Evolutionary conservation across 2,797 vertebrate species (phyloP), one percentile per base, ranked within the genome.

Genomic region (Myiothlypis chrysogaster): DNA sequence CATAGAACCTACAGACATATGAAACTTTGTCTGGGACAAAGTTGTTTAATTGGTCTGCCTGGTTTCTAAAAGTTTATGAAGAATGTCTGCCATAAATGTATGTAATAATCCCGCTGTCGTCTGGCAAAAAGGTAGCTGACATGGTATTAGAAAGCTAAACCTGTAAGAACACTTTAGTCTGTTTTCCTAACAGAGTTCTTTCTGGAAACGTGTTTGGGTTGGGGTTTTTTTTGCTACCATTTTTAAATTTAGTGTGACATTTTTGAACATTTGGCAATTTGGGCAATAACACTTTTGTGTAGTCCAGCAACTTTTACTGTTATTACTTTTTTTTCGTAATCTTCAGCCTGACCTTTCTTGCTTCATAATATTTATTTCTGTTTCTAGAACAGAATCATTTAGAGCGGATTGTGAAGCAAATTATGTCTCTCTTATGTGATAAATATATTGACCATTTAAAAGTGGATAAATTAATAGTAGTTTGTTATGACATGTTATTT

Each of bases 331-430:
- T 18, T 90, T 92, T 63, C 19, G 5, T 92, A 35, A 89, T 89
- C 78, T 96, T 89, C 82, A 91, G 14, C 34, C 82, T 96, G 92
- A 94, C 89, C 91, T 95, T 96, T 96, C 47, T 94, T 6, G 23
- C 69, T 94, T 91, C 76, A 78, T 94, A 96, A 83, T 94, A 93
- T 95, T 96, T 96, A 94, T 94, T 95, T 90, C 70, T 65, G 27
- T 63, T 25, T 90, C 93, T 89, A 60, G 83, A 87, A 70, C 80
- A 84, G 70, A 92, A 77, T 76, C 3, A 66, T 90, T 91, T 88
- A 65, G 94, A 43, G 64, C 0, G 0, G 46, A 69, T 89, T 94
- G 76, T 78, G 81, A 83, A 86, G 79, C 73, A 86, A 83, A 92
- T 78, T n/a, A 30, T 86, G 63, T 59, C 13, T 91, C 66, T 70